A percentile compares a stretch with the other conserved stretches of the same genome.
These are phyloP conservation scores for Zelostemma sp. DNA, from an alignment of 1,140 invertebrate species.

Conservation along the genomic window DNA sequence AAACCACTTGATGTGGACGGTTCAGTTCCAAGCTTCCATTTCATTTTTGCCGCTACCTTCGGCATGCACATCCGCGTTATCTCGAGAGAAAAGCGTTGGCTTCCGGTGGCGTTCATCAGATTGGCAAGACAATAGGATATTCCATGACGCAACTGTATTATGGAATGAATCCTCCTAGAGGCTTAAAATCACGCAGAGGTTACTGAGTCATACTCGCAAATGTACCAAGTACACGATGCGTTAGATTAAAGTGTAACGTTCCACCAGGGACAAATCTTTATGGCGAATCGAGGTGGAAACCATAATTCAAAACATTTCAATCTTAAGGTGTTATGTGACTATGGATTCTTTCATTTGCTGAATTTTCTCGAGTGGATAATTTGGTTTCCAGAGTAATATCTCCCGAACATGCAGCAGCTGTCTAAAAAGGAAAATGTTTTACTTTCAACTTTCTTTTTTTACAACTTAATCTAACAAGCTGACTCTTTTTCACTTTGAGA, in stretches of 20 bases:
- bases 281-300: not conserved
- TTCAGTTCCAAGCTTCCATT: slow-evolving; percentile 37
- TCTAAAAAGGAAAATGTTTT: too few relatives aligned
- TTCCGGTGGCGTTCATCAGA: slow-evolving; percentile 60
- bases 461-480: too few relatives aligned
- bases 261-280: not conserved
- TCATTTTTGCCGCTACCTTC: slow-evolving; percentile 37
- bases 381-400: too few relatives aligned
- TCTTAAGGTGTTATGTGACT: too few relatives aligned
- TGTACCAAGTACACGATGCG: slow-evolving; percentile 21
- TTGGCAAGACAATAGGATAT: slow-evolving; percentile 61
- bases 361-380: too few relatives aligned
- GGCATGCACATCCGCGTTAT: slow-evolving; percentile 50
- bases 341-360: too few relatives aligned
- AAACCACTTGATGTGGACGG: slow-evolving; percentile 14
- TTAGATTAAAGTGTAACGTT: slow-evolving; percentile 17
- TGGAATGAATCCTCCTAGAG: slow-evolving; percentile 49
- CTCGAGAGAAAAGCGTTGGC: slow-evolving; percentile 49
- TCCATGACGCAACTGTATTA: slow-evolving; percentile 59
- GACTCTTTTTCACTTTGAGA: too few relatives aligned
- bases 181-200: slow-evolving; percentile 48
- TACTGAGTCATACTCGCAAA: slow-evolving; percentile 36
- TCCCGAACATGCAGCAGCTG: too few relatives aligned
- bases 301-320: too few relatives aligned
- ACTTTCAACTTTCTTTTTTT: too few relatives aligned